phyloP scores from a whole-genome alignment of 1,140 invertebrate species.

The Ephestia elutella region DNA sequence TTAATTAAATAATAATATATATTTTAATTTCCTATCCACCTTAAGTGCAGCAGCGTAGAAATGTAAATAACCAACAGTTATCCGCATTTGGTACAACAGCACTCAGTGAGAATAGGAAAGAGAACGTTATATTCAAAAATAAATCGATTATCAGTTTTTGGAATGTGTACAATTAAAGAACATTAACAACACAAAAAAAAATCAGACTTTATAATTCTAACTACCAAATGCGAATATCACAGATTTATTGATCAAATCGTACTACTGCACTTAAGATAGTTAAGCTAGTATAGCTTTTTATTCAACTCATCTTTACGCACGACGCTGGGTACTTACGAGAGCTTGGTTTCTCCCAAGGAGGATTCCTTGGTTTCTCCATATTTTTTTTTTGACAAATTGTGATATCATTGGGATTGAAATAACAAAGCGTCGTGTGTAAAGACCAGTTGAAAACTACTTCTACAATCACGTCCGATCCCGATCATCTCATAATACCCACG shows the following conservation, averaged over 20 bases:
- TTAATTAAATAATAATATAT: background rate
- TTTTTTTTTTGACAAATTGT: no score
- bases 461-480: conserved; percentile 5
- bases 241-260: conserved; percentile 46
- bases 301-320: conserved; percentile 29
- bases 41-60: conserved; percentile 68
- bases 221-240: conserved; percentile 74
- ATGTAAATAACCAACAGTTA: conserved; percentile 66
- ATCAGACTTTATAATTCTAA: conserved; percentile 45
- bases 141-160: conserved; percentile 33
- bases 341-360: background rate
- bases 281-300: conserved; percentile 18
- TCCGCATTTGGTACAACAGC: conserved; percentile 70
- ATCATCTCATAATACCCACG: conserved; percentile 71
- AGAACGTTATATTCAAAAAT: conserved; percentile 22
- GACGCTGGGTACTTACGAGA: conserved; percentile 11
- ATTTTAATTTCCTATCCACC: conserved; percentile 57
- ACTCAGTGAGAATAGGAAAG: conserved; percentile 66
- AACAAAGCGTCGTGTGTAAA: background rate
- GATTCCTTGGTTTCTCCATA: no score
- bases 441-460: background rate
- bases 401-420: no score
- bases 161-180: conserved; percentile 53
- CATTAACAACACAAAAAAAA: conserved; percentile 31
- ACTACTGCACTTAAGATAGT: conserved; percentile 70